phyloP scores from a whole-genome alignment of 2,888 invertebrate species.

The Nasonia oneida region DNA sequence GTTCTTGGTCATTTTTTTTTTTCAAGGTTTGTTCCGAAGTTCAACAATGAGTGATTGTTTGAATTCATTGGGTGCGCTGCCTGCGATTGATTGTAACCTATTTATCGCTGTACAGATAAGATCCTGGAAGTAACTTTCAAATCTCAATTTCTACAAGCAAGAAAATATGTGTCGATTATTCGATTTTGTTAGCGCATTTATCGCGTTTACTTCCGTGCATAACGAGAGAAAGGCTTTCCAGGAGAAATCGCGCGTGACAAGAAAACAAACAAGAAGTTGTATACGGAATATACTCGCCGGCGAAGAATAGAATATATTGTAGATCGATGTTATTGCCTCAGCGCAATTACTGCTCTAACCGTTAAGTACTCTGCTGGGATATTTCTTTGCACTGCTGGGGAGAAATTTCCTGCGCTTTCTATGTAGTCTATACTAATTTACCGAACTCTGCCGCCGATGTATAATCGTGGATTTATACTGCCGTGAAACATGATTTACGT shows the following conservation, averaged over 20 bases:
- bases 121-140: background rate
- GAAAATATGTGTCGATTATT: slow-evolving; percentile 29
- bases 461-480: slow-evolving; percentile 49
- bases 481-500: slow-evolving; percentile 51
- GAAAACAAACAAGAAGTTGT: slow-evolving; percentile 50
- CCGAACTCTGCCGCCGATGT: slow-evolving; percentile 7
- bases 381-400: slow-evolving; percentile 40
- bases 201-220: background rate
- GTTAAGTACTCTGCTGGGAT: slow-evolving; percentile 2
- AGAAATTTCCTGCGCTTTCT: slow-evolving; percentile 53
- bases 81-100: background rate
- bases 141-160: background rate
- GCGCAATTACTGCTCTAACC: slow-evolving; percentile 34
- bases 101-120: background rate
- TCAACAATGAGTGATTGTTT: slow-evolving; percentile 27
- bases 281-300: background rate
- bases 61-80: background rate
- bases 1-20: background rate
- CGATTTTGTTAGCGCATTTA: background rate
- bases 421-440: slow-evolving; percentile 9
- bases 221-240: slow-evolving; percentile 46
- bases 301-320: slow-evolving; percentile 38
- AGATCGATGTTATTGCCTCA: slow-evolving; percentile 38
- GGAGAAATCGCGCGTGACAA: slow-evolving; percentile 41
- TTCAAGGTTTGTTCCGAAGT: background rate